Evolutionary conservation across 2,888 invertebrate genomes (phyloP), one percentile per base, ranked within the genome.

Genomic region (Zygogramma bicolorata): DNA sequence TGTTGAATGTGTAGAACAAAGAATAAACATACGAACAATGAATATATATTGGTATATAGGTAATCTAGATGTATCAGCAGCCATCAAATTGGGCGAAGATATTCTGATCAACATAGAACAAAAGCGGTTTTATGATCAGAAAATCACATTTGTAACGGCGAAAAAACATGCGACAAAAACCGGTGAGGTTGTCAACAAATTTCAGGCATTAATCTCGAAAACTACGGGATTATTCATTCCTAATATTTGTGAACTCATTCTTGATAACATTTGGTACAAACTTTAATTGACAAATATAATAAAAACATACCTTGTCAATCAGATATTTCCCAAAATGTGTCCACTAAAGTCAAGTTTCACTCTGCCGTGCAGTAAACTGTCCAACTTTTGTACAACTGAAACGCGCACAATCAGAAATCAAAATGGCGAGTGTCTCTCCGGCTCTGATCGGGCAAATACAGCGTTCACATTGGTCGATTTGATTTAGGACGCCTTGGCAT

Each of bases 321-420:
- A 68, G 29, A 58, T 71, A 71, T 66, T 71, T 68, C 71, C 46
- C 49, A 63, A 59, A 63, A 65, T 58, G 63, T 65, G 49, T 58
- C 40, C 68, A 71, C 71, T 65, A 71, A 71, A 68, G 62, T 46
- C 49, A 10, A 42, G 63, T 71, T 63, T 71, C 71, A 71, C 71
- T 59, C 20, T 27, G 49, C 68, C 80, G 76, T 80, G 71, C 75
- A 77, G 76, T 70, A 69, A 63, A 70, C 79, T 77, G 77, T 83
- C 79, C 80, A 81, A 84, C 81, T 82, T 82, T 80, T 76, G 75
- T 79, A 80, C 78, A 81, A 85, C 85, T 85, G 81, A 84, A 84
- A 81, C 84, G 86, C 86, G 85, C 85, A 85, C 80, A 81, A 84
- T 82, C 83, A 75, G 81, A 76, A 84, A 82, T 83, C 83, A 85